Percentiles rank a stretch among this genome's conserved stretches.
phyloP scores from a whole-genome alignment of 2,888 invertebrate genomes.

The Netelia fuscicornis region DNA sequence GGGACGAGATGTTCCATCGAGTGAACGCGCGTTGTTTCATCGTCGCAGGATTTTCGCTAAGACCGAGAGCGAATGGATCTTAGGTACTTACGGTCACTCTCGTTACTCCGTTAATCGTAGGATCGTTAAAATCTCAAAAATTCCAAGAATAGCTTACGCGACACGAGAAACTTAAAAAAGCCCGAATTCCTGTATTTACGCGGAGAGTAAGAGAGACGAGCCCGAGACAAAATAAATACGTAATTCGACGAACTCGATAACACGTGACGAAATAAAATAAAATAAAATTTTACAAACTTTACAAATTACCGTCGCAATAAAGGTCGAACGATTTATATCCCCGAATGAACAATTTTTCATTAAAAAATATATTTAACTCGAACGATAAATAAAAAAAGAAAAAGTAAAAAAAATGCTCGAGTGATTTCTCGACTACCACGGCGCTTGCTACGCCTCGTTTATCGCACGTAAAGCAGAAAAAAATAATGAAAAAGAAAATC shows the following conservation, averaged over 20 bases:
- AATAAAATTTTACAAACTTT: too few relatives aligned
- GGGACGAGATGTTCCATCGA: not conserved
- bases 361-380: too few relatives aligned
- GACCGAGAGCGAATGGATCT: not conserved
- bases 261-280: too few relatives aligned
- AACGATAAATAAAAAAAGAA: too few relatives aligned
- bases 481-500: not conserved
- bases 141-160: conserved; percentile 27
- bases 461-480: not conserved
- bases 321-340: too few relatives aligned
- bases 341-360: too few relatives aligned
- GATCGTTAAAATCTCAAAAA: conserved; percentile 58
- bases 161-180: not conserved
- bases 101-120: conserved; percentile 39
- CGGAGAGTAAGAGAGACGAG: not conserved
- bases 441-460: not conserved
- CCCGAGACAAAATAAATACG: not conserved
- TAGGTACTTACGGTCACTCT: conserved; percentile 17
- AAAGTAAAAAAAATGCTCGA: too few relatives aligned
- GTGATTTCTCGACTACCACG: too few relatives aligned
- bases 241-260: too few relatives aligned
- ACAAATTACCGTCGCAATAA: too few relatives aligned
- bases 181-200: not conserved
- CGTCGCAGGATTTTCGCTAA: not conserved
- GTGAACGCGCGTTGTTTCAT: too few relatives aligned